These are phyloP conservation scores for Brachionus manjavacas DNA, from an alignment of 1,140 invertebrate genomes.

Conservation along the genomic window DNA sequence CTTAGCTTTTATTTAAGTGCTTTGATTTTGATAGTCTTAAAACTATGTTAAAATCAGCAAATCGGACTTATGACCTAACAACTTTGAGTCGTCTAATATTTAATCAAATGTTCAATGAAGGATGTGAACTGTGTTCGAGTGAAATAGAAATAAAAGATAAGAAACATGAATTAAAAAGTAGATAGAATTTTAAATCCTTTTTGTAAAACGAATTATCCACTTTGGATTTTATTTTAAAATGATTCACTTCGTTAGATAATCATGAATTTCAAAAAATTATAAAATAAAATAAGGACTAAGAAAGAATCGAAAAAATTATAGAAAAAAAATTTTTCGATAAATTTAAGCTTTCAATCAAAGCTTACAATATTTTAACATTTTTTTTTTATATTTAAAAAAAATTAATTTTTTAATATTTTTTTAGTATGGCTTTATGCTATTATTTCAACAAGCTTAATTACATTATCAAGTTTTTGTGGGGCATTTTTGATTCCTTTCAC, in stretches of 20 bases:
- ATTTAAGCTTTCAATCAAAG: too few relatives aligned
- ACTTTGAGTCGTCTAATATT: background rate
- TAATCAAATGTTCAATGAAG: background rate
- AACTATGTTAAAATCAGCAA: background rate
- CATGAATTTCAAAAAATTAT: too few relatives aligned
- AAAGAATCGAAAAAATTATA: background rate
- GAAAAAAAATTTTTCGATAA: too few relatives aligned
- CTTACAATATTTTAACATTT: background rate
- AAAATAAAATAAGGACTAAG: too few relatives aligned
- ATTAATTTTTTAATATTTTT: too few relatives aligned
- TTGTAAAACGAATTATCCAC: too few relatives aligned
- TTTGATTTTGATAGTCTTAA: background rate
- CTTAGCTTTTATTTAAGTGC: background rate
- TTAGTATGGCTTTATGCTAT: constrained; percentile 62
- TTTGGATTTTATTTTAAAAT: too few relatives aligned
- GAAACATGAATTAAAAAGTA: background rate
- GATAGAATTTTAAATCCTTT: background rate
- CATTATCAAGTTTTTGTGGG: constrained; percentile 63
- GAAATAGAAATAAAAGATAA: background rate
- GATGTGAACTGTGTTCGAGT: background rate
- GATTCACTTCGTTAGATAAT: too few relatives aligned
- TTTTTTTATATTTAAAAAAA: background rate
- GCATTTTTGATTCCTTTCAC: constrained; percentile 64
- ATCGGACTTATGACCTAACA: background rate
- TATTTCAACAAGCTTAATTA: constrained; percentile 64